Conservation (phyloP, 2,888 invertebrate genomes). For the Trachelus troglodyta region DNA sequence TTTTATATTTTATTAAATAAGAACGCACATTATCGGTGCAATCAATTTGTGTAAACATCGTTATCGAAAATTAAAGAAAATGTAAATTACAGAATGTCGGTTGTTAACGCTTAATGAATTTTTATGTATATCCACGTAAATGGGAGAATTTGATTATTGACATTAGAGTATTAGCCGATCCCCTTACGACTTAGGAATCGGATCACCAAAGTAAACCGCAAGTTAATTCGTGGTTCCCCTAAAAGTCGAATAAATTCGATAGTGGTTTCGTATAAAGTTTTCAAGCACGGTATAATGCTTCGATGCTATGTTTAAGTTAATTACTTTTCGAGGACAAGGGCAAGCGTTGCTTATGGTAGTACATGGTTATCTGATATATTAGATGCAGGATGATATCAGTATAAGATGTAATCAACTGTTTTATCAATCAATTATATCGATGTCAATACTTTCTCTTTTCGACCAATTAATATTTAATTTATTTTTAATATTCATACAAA, state of each 20-base stretch:
- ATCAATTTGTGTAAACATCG: neutral
- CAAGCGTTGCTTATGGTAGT: neutral
- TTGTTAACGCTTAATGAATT: no score
- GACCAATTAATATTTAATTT: no score
- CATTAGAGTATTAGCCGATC: neutral
- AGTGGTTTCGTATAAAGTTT: neutral
- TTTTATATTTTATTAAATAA: neutral
- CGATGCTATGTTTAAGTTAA: neutral
- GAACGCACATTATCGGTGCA: neutral
- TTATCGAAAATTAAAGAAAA: no score
- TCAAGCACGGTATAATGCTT: neutral
- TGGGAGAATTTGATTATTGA: neutral
- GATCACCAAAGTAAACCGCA: neutral
- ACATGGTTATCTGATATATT: neutral
- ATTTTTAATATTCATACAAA: neutral
- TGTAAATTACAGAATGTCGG: no score
- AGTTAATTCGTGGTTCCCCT: neutral
- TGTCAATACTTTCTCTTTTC: neutral
- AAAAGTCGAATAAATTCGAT: constrained; percentile 1
- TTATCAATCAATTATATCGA: neutral
- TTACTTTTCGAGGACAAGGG: neutral
- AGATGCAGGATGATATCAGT: neutral
- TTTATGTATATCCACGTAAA: neutral
- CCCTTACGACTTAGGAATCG: neutral
- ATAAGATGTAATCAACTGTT: neutral